Evolutionary conservation across 2,797 vertebrate genomes (phyloP).

Genomic region (Acestrorhynchus altus): DNA sequence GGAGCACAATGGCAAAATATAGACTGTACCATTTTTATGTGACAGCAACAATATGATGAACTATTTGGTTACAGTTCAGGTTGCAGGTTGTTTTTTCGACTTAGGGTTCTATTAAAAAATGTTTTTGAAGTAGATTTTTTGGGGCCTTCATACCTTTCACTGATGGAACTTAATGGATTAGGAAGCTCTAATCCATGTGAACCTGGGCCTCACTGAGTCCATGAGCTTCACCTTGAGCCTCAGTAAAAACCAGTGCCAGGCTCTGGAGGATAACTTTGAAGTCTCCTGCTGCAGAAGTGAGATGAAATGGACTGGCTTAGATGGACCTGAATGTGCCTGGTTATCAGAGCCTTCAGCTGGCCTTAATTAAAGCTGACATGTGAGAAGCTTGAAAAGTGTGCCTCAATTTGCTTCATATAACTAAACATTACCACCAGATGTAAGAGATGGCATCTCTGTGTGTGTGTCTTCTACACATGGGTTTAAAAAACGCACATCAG

Average conservation of each 20-base stretch:
- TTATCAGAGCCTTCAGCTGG: background rate
- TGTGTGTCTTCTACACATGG: too few relatives aligned
- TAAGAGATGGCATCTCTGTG: background rate
- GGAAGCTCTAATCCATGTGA: background rate
- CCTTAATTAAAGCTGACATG: background rate
- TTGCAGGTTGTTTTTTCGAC: background rate
- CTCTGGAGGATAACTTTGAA: slow-evolving; percentile 5
- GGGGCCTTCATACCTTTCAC: background rate
- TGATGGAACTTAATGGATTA: background rate
- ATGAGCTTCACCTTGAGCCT: background rate
- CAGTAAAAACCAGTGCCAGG: background rate
- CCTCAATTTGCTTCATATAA: background rate
- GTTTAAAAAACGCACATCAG: too few relatives aligned
- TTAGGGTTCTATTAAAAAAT: background rate
- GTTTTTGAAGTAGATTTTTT: background rate
- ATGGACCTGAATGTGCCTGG: background rate
- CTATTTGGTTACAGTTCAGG: background rate
- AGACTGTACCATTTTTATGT: too few relatives aligned
- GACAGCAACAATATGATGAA: too few relatives aligned
- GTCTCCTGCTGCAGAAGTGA: slow-evolving; percentile 3
- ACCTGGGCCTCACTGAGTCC: background rate
- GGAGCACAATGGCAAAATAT: too few relatives aligned
- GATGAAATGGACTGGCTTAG: background rate
- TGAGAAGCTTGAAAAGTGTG: background rate
- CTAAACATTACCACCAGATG: background rate